These are phyloP conservation scores for Aviceda subcristata DNA, from an alignment of 2,113 vertebrate genomes.

Conservation along the genomic window DNA sequence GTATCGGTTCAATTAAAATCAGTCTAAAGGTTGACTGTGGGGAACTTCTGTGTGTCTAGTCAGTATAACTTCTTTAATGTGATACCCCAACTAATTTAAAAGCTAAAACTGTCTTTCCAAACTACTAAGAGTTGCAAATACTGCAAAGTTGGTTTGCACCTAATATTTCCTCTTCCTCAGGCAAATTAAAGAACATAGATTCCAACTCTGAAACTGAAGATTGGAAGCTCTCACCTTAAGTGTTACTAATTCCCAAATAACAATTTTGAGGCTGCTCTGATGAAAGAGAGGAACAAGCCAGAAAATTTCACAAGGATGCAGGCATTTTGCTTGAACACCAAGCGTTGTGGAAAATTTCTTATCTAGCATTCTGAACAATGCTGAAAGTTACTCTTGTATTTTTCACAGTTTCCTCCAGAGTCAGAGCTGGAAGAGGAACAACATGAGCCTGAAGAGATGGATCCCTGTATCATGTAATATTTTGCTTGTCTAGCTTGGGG, in stretches of 20 bases:
- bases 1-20: background rate
- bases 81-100: background rate
- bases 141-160: background rate
- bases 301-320: background rate
- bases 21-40: background rate
- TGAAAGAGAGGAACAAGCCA: background rate
- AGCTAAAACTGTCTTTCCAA: background rate
- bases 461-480: background rate
- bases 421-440: background rate
- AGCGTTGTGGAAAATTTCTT: background rate
- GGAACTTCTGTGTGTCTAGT: background rate
- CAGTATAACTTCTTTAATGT: rapidly evolving
- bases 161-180: background rate
- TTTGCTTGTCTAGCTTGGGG: background rate
- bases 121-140: background rate
- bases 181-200: background rate
- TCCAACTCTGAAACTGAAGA: background rate
- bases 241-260: background rate
- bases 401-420: background rate
- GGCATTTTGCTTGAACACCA: background rate
- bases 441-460: background rate
- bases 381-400: background rate
- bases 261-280: background rate
- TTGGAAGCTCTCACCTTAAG: background rate
- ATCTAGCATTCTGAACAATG: background rate